These are phyloP conservation scores for Oryzias melastigma DNA, from an alignment of 2,113 vertebrate genomes.

Conservation along the genomic window DNA sequence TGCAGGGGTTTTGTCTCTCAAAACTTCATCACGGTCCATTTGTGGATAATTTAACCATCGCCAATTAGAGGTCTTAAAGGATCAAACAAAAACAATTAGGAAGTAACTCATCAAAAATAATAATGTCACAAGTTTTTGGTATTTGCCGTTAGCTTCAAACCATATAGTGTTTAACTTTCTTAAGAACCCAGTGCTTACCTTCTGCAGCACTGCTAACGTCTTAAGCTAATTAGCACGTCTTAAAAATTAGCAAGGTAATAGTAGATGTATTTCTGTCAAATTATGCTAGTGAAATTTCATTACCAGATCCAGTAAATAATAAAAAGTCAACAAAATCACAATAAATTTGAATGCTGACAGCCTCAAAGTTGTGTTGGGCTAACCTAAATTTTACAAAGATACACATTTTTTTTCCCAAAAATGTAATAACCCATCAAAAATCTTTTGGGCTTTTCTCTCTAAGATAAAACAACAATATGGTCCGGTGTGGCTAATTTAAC, in stretches of 20 bases:
- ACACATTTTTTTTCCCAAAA: no score
- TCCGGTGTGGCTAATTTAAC: no score
- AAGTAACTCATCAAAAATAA: no score
- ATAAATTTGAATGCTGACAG: no score
- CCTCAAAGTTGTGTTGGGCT: no score
- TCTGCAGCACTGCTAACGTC: background rate
- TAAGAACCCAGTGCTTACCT: background rate
- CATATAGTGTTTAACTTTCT: background rate
- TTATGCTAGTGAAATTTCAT: background rate
- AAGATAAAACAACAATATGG: no score
- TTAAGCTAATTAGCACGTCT: background rate
- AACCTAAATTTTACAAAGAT: no score
- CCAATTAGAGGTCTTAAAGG: no score
- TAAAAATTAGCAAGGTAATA: background rate
- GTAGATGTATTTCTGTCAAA: constrained; percentile 1
- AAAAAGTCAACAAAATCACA: background rate
- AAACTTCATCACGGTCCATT: no score
- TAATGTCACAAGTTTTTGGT: background rate
- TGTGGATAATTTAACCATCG: no score
- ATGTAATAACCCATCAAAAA: background rate
- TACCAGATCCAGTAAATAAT: background rate
- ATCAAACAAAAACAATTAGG: no score
- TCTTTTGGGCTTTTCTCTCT: no score
- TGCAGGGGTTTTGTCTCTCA: constrained; percentile 7
- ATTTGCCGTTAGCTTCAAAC: background rate